Evolutionary conservation across 2,113 vertebrate species (phyloP), one percentile per base, ranked within the genome.

Genomic region (Oreotrochilus melanogaster): DNA sequence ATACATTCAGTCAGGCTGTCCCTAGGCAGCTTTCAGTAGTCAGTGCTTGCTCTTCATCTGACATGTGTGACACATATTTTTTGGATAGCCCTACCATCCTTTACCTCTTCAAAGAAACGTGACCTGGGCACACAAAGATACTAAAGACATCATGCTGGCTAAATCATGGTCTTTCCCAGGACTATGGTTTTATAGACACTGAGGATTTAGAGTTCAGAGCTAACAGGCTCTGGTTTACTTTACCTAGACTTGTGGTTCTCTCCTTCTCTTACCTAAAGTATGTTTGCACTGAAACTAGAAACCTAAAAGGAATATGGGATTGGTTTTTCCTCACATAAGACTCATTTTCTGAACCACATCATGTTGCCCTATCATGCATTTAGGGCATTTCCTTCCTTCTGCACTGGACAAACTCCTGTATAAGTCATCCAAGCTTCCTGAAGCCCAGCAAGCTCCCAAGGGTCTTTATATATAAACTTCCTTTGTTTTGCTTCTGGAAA

Each of bases 381-480:
- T 4, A 8, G 67, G n/a, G 27, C 9, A 82, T 58, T 67, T 78
- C 39, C 43, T 94, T 92, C 28, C 35, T 64, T 42, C 74, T n/a
- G 47, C 7, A 53, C 30, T 51, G 39, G 71, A 31, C 43, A 67
- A 87, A 73, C 23, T 47, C 73, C 85, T 64, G 37, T 35, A 92
- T 39, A 78, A 91, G 47, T 51, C 57, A 82, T 43, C 11, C 51
- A 27, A 30, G 57, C 39, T 82, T 89, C 72, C 53, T 45, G 35
- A 65, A 87, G 43, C 24, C 75, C 88, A 51, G 45, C 53, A 89
- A 74, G 27, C 15, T 86, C 73, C 78, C 25, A 35, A 53, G 33
- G 37, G 70, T 72, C 78, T 74, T 85, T 85, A 71, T 56, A 89
- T 82, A 95, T 25, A 78, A 91, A 74, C 6, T 39, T 76, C 27